phyloP scores from a whole-genome alignment of 2,797 vertebrate genomes.

The Alfaro cultratus region DNA sequence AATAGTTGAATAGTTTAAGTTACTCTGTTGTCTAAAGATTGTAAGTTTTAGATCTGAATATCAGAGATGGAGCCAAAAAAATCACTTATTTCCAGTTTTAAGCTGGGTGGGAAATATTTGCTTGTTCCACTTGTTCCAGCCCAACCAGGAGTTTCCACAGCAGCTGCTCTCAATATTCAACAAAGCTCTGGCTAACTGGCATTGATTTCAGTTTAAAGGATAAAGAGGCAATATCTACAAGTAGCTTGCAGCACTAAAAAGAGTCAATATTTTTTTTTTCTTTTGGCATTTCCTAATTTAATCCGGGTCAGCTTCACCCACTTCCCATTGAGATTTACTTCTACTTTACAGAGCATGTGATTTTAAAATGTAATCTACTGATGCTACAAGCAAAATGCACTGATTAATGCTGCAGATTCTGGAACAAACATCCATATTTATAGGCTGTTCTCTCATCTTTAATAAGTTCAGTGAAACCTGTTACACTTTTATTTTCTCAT shows the following conservation, averaged over 20 bases:
- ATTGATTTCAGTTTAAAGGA: constrained; percentile 59
- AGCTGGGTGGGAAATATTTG: background rate
- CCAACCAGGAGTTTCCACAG: background rate
- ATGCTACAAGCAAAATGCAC: background rate
- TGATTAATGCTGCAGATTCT: background rate
- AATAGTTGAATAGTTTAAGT: background rate
- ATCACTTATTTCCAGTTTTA: background rate
- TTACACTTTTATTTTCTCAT: background rate
- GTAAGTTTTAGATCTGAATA: constrained; percentile 7
- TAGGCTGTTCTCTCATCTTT: background rate
- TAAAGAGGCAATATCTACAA: constrained; percentile 39
- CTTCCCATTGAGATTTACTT: constrained; percentile 12
- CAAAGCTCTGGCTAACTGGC: constrained; percentile 36
- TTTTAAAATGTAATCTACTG: background rate
- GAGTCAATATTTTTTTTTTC: constrained; percentile 14
- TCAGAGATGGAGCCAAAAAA: too few species aligned
- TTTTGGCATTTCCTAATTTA: constrained; percentile 18
- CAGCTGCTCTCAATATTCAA: constrained; percentile 17
- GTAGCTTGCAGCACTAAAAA: constrained; percentile 5
- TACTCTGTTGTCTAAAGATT: constrained; percentile 1
- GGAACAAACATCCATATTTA: background rate
- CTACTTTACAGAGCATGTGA: constrained; percentile 2
- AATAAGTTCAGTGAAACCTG: background rate
- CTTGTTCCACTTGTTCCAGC: background rate
- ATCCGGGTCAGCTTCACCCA: constrained; percentile 2